phyloP scores from a whole-genome alignment of 2,113 vertebrate species.

The Pelodiscus sinensis region DNA sequence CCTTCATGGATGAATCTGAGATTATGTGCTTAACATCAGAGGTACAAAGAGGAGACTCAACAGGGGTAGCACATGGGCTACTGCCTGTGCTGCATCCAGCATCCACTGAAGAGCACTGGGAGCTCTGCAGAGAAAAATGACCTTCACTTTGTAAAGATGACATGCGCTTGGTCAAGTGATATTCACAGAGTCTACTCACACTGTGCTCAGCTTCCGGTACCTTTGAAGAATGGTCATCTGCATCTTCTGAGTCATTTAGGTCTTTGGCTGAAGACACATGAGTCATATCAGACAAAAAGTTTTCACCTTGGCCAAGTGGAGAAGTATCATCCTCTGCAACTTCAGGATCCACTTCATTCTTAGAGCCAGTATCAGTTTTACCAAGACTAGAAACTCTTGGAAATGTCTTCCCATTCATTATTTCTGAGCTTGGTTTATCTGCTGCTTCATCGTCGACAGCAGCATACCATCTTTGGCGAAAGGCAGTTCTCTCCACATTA shows the following conservation, averaged over 20 bases:
- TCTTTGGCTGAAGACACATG: conserved; percentile 86
- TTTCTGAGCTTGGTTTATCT: conserved; percentile 83
- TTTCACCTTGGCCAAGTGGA: conserved; percentile 80
- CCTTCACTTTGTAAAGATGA: conserved; percentile 94
- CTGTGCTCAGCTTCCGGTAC: conserved; percentile 83
- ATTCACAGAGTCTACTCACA: conserved; percentile 86
- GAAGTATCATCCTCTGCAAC: conserved; percentile 76
- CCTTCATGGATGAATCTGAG: conserved; percentile 85
- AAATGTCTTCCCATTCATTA: conserved; percentile 76
- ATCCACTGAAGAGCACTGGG: conserved; percentile 95
- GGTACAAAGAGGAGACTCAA: conserved; percentile 92
- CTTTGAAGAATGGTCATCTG: conserved; percentile 85
- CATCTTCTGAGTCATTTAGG: conserved; percentile 76
- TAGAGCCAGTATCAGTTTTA: conserved; percentile 81
- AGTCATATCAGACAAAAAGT: conserved; percentile 81
- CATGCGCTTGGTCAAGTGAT: conserved; percentile 94
- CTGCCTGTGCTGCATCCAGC: conserved; percentile 94
- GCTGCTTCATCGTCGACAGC: conserved; percentile 80
- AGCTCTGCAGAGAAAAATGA: conserved; percentile 92
- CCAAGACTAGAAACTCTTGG: conserved; percentile 81
- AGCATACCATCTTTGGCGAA: conserved; percentile 90
- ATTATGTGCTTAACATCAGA: conserved; percentile 87
- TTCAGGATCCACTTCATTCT: conserved; percentile 81
- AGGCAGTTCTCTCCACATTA: conserved; percentile 91
- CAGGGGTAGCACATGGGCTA: conserved; percentile 89